phyloP scores from a whole-genome alignment of 2,797 vertebrate species.

The Gymnocypris eckloni region DNA sequence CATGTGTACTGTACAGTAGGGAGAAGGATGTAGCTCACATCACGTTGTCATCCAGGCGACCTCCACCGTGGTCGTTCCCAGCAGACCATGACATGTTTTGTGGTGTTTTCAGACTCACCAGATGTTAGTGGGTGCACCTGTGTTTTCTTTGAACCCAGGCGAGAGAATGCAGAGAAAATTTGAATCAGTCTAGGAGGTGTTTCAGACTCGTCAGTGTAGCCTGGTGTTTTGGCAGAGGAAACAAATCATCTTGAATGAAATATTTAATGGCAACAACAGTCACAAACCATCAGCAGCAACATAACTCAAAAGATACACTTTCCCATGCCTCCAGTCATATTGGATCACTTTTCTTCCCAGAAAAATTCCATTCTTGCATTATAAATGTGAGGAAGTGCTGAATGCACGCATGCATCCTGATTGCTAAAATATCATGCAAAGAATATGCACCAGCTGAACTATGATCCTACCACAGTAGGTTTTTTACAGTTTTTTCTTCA shows the following conservation, averaged over 20 bases:
- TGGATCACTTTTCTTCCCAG: neutral
- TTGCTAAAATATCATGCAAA: neutral
- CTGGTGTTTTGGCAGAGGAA: neutral
- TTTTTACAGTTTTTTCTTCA: neutral
- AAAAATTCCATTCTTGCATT: neutral
- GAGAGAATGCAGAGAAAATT: slow-evolving; percentile 12
- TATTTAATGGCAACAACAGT: neutral
- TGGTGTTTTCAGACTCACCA: slow-evolving; percentile 21
- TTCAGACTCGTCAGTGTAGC: neutral
- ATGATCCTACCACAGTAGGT: neutral
- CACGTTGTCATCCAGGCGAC: neutral
- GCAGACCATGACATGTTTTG: slow-evolving; percentile 23
- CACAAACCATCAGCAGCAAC: neutral
- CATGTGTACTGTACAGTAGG: neutral
- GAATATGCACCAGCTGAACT: neutral
- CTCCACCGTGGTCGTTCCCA: slow-evolving; percentile 20
- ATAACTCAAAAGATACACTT: neutral
- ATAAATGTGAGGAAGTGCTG: slow-evolving; percentile 9
- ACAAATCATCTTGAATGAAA: neutral
- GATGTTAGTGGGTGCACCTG: slow-evolving; percentile 44
- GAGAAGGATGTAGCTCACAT: neutral
- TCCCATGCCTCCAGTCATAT: neutral
- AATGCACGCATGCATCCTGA: neutral
- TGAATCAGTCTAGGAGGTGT: slow-evolving; percentile 14
- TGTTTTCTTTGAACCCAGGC: slow-evolving; percentile 49